Percentiles rank a stretch among this genome's conserved stretches.
phyloP scores from a whole-genome alignment of 64 coral and sea anemone genomes.

The Pocillopora verrucosa region DNA sequence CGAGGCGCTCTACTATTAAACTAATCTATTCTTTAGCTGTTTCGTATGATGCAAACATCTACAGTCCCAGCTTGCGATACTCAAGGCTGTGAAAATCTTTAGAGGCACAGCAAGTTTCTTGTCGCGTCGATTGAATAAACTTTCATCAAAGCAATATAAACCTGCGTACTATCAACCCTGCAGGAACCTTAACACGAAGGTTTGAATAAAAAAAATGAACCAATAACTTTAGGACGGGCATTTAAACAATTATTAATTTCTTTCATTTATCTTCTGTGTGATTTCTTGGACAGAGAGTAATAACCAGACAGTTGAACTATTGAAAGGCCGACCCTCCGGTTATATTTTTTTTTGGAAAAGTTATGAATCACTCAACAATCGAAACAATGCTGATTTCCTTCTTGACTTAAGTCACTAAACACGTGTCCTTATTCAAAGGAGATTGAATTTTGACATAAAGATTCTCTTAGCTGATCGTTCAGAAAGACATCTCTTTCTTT shows the following conservation, averaged over 20 bases:
- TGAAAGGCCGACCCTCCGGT: background rate
- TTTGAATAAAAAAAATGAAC: background rate
- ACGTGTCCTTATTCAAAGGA: constrained; percentile 37
- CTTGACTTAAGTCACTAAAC: background rate
- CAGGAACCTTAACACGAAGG: background rate
- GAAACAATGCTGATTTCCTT: constrained; percentile 24
- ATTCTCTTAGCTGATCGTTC: background rate
- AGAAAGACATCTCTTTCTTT: constrained; percentile 4
- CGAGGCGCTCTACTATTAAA: background rate
- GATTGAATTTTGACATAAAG: constrained; percentile 22
- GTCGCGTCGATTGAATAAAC: constrained; percentile 10
- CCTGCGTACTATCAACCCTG: background rate
- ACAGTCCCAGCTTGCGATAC: too few species aligned
- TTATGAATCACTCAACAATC: constrained; percentile 13
- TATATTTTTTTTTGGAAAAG: background rate
- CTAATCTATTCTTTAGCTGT: too few species aligned
- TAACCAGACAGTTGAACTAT: background rate
- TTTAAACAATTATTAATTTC: background rate
- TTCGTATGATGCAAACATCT: too few species aligned
- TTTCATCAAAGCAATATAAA: background rate
- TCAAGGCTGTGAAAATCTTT: too few species aligned
- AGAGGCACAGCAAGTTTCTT: background rate
- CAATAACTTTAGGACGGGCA: background rate
- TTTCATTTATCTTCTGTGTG: background rate
- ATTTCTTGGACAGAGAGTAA: background rate